Evolutionary conservation across 2,113 vertebrate species (phyloP).

Genomic region (Calonectris borealis): DNA sequence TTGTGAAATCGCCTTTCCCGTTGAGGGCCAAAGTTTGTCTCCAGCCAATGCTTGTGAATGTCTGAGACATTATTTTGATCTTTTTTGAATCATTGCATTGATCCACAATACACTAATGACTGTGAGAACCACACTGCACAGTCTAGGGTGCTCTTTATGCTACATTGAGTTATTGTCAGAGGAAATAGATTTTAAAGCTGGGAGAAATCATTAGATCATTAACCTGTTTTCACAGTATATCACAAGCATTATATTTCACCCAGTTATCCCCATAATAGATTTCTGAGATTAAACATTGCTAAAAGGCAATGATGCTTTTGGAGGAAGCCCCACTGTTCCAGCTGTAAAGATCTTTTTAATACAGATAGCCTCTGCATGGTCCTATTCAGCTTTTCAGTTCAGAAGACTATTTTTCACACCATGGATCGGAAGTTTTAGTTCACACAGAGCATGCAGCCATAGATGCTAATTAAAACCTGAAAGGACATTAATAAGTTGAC

Average conservation of each 20-base stretch:
- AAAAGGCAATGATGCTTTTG: background rate
- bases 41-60: background rate
- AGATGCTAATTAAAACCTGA: background rate
- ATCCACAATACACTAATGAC: background rate
- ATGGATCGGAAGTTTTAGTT: background rate
- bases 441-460: background rate
- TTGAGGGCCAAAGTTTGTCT: background rate
- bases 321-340: background rate
- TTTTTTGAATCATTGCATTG: background rate
- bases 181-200: conserved; percentile 13
- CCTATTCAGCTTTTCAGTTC: background rate
- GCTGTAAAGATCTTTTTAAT: background rate
- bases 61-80: background rate
- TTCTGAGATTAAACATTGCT: conserved; percentile 6
- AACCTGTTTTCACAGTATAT: conserved; percentile 2
- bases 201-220: conserved; percentile 23
- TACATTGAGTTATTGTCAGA: background rate
- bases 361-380: background rate
- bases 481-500: background rate
- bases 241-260: background rate
- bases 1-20: rapidly evolving
- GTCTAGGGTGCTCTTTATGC: background rate
- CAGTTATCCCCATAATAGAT: background rate
- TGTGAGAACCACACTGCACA: background rate
- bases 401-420: background rate